Conservation (phyloP, 2,888 invertebrate genomes). For the Camptogramma bilineatum region DNA sequence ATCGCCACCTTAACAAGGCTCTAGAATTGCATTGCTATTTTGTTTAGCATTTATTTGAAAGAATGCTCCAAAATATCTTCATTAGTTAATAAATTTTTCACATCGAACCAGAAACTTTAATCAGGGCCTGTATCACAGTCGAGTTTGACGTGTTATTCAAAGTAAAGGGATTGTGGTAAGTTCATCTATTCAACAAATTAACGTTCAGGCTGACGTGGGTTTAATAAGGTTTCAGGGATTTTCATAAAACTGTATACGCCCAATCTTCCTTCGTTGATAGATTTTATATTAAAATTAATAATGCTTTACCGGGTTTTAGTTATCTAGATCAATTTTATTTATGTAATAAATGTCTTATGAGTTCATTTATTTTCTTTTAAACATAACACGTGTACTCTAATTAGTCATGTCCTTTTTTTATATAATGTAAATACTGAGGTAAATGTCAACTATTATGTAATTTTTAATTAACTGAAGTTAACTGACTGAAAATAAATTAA, state of each 20-base stretch:
- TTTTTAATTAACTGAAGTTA: neutral
- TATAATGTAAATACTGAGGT: neutral
- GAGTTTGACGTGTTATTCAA: constrained; percentile 3
- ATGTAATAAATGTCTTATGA: neutral
- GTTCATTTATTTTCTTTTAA: too few relatives aligned
- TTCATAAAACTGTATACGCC: constrained; percentile 5
- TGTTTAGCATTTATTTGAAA: too few relatives aligned
- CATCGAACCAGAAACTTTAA: too few relatives aligned
- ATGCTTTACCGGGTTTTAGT: neutral
- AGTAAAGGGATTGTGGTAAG: neutral
- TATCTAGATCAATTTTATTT: neutral
- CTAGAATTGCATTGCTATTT: too few relatives aligned
- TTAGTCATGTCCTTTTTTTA: too few relatives aligned
- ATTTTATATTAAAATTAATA: neutral
- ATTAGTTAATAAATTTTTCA: too few relatives aligned
- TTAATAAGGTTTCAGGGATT: constrained; percentile 7
- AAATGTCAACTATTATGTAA: neutral
- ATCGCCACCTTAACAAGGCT: too few relatives aligned
- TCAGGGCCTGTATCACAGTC: neutral
- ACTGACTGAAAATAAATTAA: constrained; percentile 34
- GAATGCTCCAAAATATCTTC: too few relatives aligned
- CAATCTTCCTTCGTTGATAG: neutral
- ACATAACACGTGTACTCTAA: too few relatives aligned
- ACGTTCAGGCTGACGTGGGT: constrained; percentile 29
- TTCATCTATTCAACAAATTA: constrained; percentile 28